Percentiles rank a stretch among this genome's conserved stretches.
These are phyloP conservation scores for Dromococcyx pavoninus DNA, from an alignment of 2,797 vertebrate genomes.

Conservation along the genomic window DNA sequence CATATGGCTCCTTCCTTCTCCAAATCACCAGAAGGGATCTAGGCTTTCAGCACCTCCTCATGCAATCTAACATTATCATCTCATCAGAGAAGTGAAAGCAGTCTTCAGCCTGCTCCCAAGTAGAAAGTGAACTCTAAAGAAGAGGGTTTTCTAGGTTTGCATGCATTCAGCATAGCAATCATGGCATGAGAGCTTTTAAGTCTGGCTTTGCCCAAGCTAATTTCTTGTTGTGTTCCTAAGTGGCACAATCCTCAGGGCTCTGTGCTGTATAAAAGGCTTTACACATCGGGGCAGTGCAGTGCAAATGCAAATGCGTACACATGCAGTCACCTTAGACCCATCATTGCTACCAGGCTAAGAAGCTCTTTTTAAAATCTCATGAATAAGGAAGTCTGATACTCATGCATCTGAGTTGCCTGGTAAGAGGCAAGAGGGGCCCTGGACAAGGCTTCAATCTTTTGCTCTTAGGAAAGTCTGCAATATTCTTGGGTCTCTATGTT, in stretches of 20 bases:
- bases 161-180: not conserved
- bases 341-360: not conserved
- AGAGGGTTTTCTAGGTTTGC: not conserved
- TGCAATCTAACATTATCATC: not conserved
- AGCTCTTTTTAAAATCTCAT: not conserved
- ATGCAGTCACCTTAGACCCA: not conserved
- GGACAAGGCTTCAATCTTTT: not conserved
- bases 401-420: not conserved
- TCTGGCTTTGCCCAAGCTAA: not conserved
- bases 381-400: not conserved
- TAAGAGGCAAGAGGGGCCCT: not conserved
- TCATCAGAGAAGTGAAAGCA: not conserved
- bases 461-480: not conserved
- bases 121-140: not conserved
- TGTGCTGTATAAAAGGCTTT: not conserved
- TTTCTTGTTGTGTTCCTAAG: not conserved
- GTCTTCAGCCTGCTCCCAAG: not conserved
- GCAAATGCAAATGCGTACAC: not conserved
- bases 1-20: not conserved
- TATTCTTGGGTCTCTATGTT: not conserved
- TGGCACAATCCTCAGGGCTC: not conserved
- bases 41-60: not conserved
- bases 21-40: not conserved
- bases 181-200: rapidly evolving
- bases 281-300: not conserved